phyloP scores from a whole-genome alignment of 2,888 invertebrate genomes.

The Watsonalla binaria region DNA sequence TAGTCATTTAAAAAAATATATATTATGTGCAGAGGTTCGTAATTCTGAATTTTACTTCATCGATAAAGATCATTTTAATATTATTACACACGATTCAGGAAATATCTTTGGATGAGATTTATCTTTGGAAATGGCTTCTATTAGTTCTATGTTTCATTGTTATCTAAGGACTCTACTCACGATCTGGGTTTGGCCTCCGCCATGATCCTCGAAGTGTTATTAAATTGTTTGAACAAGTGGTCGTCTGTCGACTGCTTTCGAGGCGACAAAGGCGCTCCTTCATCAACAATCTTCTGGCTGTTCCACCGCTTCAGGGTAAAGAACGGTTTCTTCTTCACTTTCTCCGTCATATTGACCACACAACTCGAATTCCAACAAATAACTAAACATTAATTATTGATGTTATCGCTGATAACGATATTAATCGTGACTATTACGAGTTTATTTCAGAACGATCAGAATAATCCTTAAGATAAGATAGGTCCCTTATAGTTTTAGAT shows the following conservation, averaged over 20 bases:
- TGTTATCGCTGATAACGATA: slow-evolving; percentile 9
- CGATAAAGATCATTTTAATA: too few species aligned
- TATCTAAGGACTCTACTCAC: slow-evolving; percentile 29
- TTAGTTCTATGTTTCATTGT: not conserved
- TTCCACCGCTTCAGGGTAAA: slow-evolving; percentile 59
- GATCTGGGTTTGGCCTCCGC: slow-evolving; percentile 47
- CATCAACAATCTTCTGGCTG: slow-evolving; percentile 35
- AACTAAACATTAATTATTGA: slow-evolving; percentile 18
- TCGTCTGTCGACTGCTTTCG: slow-evolving; percentile 14
- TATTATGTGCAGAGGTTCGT: too few species aligned
- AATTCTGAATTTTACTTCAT: too few species aligned
- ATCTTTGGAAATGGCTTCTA: too few species aligned
- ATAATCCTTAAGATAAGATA: slow-evolving; percentile 3
- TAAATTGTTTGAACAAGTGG: slow-evolving; percentile 25
- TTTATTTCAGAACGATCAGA: slow-evolving; percentile 1
- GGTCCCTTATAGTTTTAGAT: not conserved
- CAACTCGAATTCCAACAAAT: slow-evolving; percentile 15
- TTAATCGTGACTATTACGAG: not conserved
- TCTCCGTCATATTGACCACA: slow-evolving; percentile 54
- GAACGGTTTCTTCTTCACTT: slow-evolving; percentile 56
- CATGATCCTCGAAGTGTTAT: slow-evolving; percentile 19
- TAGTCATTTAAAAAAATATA: too few species aligned
- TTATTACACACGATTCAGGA: too few species aligned
- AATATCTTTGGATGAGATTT: too few species aligned
- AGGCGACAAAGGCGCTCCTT: slow-evolving; percentile 11